Conservation (phyloP, 2,113 vertebrate species). For the Xyliphius kryptos region DNA sequence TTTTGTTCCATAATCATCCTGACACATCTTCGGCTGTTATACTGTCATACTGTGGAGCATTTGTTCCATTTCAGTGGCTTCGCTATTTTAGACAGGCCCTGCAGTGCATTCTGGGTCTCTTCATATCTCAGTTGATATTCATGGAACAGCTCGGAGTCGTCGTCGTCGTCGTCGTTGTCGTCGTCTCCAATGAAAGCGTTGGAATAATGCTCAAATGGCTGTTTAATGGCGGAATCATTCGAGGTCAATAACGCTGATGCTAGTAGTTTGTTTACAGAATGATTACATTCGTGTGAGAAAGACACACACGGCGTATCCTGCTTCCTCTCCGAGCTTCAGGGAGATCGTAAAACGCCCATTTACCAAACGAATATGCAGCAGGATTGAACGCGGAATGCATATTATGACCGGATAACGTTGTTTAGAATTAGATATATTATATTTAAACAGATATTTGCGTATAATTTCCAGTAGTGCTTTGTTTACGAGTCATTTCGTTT, state of each 20-base stretch:
- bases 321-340: not conserved
- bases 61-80: conserved; percentile 17
- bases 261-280: conserved; percentile 28
- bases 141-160: conserved; percentile 29
- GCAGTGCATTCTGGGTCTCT: conserved; percentile 13
- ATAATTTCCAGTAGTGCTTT: not conserved
- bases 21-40: conserved; percentile 14
- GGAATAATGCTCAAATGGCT: conserved; percentile 17
- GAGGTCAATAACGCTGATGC: conserved; percentile 19
- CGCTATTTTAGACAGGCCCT: conserved; percentile 1
- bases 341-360: conserved; percentile 2
- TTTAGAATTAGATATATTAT: not conserved
- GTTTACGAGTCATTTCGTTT: not conserved
- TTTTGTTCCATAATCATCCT: conserved; percentile 24
- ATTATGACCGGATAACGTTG: not conserved
- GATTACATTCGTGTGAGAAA: conserved; percentile 1
- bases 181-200: conserved; percentile 31
- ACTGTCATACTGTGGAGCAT: conserved; percentile 8
- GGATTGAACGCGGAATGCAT: not conserved
- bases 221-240: conserved; percentile 39
- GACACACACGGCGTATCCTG: not conserved
- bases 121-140: conserved; percentile 35
- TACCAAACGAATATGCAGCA: not conserved
- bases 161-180: too few relatives aligned
- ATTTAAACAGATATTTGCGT: conserved; percentile 4